phyloP scores from a whole-genome alignment of 2,113 vertebrate species.

The rat (Rattus norvegicus) region GRCr8 NC_086025.1:123681001-123681500 shows the following conservation, averaged over 20 bases:
- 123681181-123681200: not conserved
- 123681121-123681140: not conserved
- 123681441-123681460: not conserved
- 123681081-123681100: too few relatives aligned
- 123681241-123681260: not conserved
- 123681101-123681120: not conserved
- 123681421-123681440: not conserved
- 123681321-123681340: constrained; percentile 6
- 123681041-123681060: too few relatives aligned
- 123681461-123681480: not conserved
- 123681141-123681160: not conserved
- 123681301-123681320: not conserved
- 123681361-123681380: not conserved
- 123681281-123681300: constrained; percentile 39
- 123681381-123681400: not conserved
- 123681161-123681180: not conserved
- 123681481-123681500: not conserved
- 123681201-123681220: not conserved
- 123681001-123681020: too few relatives aligned
- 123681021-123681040: too few relatives aligned
- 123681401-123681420: not conserved
- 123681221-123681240: not conserved
- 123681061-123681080: too few relatives aligned
- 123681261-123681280: not conserved
- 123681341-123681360: not conserved